phyloP scores from a whole-genome alignment of 2,113 vertebrate species.

The Zapus hudsonius region DNA sequence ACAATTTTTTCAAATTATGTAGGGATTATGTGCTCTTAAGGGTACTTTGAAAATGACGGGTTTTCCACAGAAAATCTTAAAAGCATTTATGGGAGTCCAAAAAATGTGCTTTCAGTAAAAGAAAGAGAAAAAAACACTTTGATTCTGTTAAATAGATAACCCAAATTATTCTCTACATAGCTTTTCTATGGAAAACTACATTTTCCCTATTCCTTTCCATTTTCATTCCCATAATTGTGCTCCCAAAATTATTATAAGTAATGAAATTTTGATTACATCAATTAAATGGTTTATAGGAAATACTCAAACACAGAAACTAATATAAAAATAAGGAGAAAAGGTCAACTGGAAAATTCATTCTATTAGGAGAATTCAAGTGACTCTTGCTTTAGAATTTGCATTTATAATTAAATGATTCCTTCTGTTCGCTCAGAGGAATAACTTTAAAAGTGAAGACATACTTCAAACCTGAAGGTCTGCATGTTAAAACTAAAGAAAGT shows the following conservation, averaged over 20 bases:
- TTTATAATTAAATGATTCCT: slow-evolving; percentile 50
- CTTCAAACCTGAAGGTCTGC: not conserved
- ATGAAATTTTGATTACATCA: slow-evolving; percentile 79
- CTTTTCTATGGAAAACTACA: not conserved
- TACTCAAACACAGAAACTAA: slow-evolving; percentile 66
- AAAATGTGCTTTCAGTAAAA: slow-evolving; percentile 70
- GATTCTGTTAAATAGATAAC: slow-evolving; percentile 79
- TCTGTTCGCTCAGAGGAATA: not conserved
- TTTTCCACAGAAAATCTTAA: slow-evolving; percentile 83
- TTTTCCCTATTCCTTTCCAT: slow-evolving; percentile 70
- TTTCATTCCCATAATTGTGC: slow-evolving; percentile 73
- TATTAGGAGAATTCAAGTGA: slow-evolving; percentile 6
- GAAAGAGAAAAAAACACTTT: slow-evolving; percentile 62
- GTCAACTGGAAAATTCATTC: not conserved
- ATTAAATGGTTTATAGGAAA: slow-evolving; percentile 55
- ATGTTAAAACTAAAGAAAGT: not conserved
- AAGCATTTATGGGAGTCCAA: slow-evolving; percentile 79
- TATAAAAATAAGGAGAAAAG: slow-evolving; percentile 51
- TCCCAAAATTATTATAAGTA: slow-evolving; percentile 67
- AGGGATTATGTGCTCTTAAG: slow-evolving; percentile 83
- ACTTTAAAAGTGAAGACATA: not conserved
- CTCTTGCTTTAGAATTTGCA: not conserved
- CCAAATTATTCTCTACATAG: no score
- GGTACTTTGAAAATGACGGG: slow-evolving; percentile 82
- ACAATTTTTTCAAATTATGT: slow-evolving; percentile 79